Conservation (phyloP, 2,797 vertebrate genomes). For the Anolis apletophallus region DNA sequence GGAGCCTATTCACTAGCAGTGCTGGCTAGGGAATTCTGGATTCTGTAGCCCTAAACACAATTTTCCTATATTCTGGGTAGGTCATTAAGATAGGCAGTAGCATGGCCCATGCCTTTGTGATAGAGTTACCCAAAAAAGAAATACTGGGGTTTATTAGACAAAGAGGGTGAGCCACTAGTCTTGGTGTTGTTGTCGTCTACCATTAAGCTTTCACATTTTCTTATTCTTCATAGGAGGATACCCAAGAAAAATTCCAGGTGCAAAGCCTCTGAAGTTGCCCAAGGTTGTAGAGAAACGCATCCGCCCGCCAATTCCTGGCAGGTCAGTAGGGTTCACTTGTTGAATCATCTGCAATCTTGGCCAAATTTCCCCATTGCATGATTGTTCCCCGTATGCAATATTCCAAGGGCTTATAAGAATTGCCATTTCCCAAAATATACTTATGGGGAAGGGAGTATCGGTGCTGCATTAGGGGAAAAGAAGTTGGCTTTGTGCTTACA, state of each 20-base stretch:
- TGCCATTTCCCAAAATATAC: neutral
- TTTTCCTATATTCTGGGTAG: neutral
- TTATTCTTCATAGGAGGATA: conserved; percentile 2
- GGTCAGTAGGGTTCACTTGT: neutral
- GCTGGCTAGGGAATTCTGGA: too few relatives aligned
- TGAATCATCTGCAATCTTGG: neutral
- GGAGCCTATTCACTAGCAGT: too few relatives aligned
- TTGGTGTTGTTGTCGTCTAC: too few relatives aligned
- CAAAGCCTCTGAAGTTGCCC: conserved; percentile 22
- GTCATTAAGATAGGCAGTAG: neutral
- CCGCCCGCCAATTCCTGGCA: neutral
- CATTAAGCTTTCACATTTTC: neutral
- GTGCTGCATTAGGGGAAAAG: neutral
- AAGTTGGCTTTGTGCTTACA: neutral
- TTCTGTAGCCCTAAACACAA: neutral
- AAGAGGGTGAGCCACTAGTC: neutral
- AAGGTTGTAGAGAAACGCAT: neutral
- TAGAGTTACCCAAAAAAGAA: neutral
- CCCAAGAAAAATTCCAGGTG: neutral
- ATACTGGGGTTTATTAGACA: neutral
- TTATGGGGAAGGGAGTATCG: neutral
- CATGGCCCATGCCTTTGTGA: neutral
- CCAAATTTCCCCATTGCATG: neutral
- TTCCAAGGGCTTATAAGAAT: neutral
- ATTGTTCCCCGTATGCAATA: neutral